A percentile compares a stretch with the other conserved stretches of the same genome.
Conservation (phyloP, 2,888 invertebrate genomes). For the Cosmopolites sordidus region DNA sequence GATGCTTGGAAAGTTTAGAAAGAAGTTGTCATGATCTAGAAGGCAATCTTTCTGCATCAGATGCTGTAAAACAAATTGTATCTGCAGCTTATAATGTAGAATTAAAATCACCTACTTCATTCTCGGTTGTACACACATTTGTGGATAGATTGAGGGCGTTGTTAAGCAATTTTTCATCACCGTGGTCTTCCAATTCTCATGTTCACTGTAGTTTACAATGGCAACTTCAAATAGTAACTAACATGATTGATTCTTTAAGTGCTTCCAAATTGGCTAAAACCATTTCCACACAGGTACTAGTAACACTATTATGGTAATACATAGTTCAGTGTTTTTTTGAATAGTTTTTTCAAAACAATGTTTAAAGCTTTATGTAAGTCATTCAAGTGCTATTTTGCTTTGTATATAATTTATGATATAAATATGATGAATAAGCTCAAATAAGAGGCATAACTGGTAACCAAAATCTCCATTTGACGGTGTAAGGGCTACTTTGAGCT, state of each 20-base stretch:
- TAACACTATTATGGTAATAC: too few relatives aligned
- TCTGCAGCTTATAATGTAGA: slow-evolving; percentile 75
- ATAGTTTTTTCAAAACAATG: too few relatives aligned
- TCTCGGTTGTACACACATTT: slow-evolving; percentile 60
- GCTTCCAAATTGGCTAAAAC: slow-evolving; percentile 66
- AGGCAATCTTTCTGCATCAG: slow-evolving; percentile 58
- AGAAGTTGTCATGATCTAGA: slow-evolving; percentile 53
- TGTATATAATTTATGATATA: too few relatives aligned
- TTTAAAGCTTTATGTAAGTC: too few relatives aligned
- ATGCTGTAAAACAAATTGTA: slow-evolving; percentile 70
- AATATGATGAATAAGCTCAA: too few relatives aligned
- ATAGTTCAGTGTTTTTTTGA: too few relatives aligned
- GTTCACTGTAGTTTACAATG: slow-evolving; percentile 54
- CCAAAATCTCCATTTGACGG: too few relatives aligned
- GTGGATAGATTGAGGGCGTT: slow-evolving; percentile 64
- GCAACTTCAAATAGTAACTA: slow-evolving; percentile 65
- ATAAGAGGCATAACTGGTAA: too few relatives aligned
- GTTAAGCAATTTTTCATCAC: slow-evolving; percentile 57
- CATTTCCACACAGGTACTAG: slow-evolving; percentile 57
- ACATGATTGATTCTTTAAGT: slow-evolving; percentile 67
- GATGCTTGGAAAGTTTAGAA: slow-evolving; percentile 67
- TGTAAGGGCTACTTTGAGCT: too few relatives aligned
- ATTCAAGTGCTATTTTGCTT: too few relatives aligned
- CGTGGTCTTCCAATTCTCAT: slow-evolving; percentile 53
- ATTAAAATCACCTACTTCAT: slow-evolving; percentile 59